phyloP scores from a whole-genome alignment of 2,888 invertebrate genomes.

The Clivina fossor region DNA sequence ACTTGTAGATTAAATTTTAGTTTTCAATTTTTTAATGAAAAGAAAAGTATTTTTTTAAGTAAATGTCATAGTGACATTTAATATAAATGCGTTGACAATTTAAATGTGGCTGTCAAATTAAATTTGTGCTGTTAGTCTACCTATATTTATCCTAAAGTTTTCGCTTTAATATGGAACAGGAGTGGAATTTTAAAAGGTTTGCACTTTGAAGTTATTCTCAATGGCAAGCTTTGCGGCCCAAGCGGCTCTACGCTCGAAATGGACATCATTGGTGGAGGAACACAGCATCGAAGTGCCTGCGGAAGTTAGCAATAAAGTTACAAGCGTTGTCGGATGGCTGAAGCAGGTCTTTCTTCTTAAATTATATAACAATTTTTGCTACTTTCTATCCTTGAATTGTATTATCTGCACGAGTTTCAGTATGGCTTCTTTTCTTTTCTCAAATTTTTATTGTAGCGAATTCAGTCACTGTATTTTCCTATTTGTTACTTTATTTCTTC shows the following conservation, averaged over 20 bases:
- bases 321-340: conserved; percentile 79
- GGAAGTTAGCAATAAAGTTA: conserved; percentile 71
- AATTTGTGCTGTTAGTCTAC: not conserved
- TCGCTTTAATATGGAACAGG: conserved; percentile 26
- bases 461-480: too few species aligned
- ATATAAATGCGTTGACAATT: not conserved
- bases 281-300: conserved; percentile 65
- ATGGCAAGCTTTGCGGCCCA: conserved; percentile 74
- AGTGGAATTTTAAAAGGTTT: conserved; percentile 27
- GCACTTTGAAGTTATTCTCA: conserved; percentile 25
- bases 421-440: too few species aligned
- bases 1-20: not conserved
- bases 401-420: too few species aligned
- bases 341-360: conserved; percentile 65
- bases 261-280: conserved; percentile 73
- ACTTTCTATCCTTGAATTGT: too few species aligned
- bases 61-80: conserved; percentile 7
- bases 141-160: conserved; percentile 25
- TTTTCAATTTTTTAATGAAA: conserved; percentile 19
- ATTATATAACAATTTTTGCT: conserved; percentile 16
- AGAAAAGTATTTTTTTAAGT: conserved; percentile 18
- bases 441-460: too few species aligned
- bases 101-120: too few species aligned
- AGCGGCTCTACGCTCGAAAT: conserved; percentile 69
- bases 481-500: too few species aligned